Conservation (phyloP, 2,113 vertebrate species). For the Butorides virescens region DNA sequence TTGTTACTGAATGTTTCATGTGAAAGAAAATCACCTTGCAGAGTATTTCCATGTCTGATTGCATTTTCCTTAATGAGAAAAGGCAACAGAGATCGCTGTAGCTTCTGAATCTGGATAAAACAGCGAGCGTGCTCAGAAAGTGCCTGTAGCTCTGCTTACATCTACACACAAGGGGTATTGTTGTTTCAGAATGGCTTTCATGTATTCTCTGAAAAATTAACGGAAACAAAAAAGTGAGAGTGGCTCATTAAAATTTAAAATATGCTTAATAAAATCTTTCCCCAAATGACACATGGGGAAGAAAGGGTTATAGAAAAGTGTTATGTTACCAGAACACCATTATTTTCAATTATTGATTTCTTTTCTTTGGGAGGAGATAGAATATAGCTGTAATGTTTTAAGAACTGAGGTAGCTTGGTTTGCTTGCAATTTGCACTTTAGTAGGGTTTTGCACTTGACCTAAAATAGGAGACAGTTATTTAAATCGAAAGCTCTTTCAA, state of each 20-base stretch:
- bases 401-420: neutral
- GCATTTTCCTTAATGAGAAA: constrained; percentile 55
- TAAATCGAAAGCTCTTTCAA: neutral
- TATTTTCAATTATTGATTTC: neutral
- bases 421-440: neutral
- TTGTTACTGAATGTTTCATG: constrained; percentile 48
- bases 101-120: constrained; percentile 37
- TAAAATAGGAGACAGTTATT: neutral
- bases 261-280: neutral
- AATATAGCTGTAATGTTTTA: neutral
- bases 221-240: neutral
- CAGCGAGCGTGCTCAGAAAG: neutral
- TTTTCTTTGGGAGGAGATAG: neutral
- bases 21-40: constrained; percentile 48
- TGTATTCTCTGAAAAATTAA: constrained; percentile 16
- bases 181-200: neutral
- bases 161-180: neutral
- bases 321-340: neutral
- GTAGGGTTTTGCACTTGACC: constrained; percentile 14
- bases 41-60: constrained; percentile 31
- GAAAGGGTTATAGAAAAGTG: neutral
- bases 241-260: constrained; percentile 12
- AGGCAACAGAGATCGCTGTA: neutral
- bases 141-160: neutral
- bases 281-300: neutral